phyloP scores from a whole-genome alignment of 2,113 vertebrate genomes.

The Alligator mississippiensis region DNA sequence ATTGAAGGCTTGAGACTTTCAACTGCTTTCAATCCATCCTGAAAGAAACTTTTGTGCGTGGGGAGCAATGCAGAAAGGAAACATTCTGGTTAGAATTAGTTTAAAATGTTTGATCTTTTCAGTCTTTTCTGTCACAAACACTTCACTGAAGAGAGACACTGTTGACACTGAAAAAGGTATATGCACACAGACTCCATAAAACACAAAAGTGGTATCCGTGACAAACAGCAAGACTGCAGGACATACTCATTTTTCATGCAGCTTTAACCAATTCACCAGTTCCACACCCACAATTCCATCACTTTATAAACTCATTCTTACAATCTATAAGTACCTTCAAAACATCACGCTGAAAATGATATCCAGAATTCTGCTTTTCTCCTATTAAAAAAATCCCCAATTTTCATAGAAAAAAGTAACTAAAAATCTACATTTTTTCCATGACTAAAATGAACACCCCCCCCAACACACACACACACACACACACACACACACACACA shows the following conservation, averaged over 20 bases:
- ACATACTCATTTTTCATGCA: neutral
- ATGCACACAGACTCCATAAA: neutral
- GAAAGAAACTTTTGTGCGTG: slow-evolving; percentile 89
- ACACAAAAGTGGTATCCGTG: neutral
- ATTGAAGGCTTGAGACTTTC: slow-evolving; percentile 98
- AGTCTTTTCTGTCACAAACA: neutral
- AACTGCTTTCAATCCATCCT: slow-evolving; percentile 97
- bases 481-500: too few species aligned
- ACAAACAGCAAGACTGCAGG: neutral
- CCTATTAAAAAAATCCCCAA: too few species aligned
- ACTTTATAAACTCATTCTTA: neutral
- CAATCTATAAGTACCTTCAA: neutral
- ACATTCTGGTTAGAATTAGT: neutral
- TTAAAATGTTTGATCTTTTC: neutral
- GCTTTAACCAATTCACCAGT: neutral
- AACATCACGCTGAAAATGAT: neutral
- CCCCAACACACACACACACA: too few species aligned
- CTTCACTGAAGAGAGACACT: neutral
- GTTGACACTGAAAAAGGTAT: neutral
- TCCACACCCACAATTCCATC: neutral
- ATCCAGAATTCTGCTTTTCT: too few species aligned
- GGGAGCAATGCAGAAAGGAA: slow-evolving; percentile 20
- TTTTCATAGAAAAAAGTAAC: neutral
- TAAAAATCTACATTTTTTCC: too few species aligned
- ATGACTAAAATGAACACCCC: too few species aligned